A percentile compares a stretch with the other conserved stretches of the same genome.
These are phyloP conservation scores for Andrena camellia DNA, from an alignment of 2,888 invertebrate genomes.

Conservation along the genomic window DNA sequence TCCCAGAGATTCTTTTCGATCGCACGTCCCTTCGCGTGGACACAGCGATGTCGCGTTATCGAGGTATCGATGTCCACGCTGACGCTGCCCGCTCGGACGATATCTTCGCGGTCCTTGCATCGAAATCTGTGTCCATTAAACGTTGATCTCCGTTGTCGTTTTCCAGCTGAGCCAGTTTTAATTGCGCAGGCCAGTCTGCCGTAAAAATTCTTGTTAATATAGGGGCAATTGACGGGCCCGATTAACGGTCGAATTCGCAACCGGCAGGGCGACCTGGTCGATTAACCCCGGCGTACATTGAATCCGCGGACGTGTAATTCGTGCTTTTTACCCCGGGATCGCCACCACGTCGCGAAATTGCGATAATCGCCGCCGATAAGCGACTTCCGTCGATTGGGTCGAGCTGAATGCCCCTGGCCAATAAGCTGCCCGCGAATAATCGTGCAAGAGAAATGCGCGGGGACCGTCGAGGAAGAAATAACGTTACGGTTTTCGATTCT, in stretches of 20 bases:
- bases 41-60: neutral
- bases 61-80: slow-evolving; percentile 35
- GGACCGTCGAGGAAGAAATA: neutral
- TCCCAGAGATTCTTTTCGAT: neutral
- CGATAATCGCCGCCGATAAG: slow-evolving; percentile 45
- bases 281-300: slow-evolving; percentile 58
- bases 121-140: slow-evolving; percentile 47
- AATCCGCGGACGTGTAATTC: slow-evolving; percentile 56
- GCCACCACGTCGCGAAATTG: slow-evolving; percentile 30
- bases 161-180: slow-evolving; percentile 63
- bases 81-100: slow-evolving; percentile 38
- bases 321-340: slow-evolving; percentile 33
- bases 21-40: neutral
- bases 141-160: slow-evolving; percentile 56
- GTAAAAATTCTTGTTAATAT: slow-evolving; percentile 62
- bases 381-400: slow-evolving; percentile 36
- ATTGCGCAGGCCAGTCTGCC: slow-evolving; percentile 43
- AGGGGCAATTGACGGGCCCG: slow-evolving; percentile 54
- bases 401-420: neutral
- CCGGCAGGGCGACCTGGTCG: slow-evolving; percentile 31
- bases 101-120: slow-evolving; percentile 37
- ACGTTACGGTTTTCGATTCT: neutral
- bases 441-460: neutral
- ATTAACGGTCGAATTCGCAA: slow-evolving; percentile 46
- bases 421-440: slow-evolving; percentile 21